Evolutionary conservation across 2,797 vertebrate genomes (phyloP).

Genomic region (Diceros bicornis): DNA sequence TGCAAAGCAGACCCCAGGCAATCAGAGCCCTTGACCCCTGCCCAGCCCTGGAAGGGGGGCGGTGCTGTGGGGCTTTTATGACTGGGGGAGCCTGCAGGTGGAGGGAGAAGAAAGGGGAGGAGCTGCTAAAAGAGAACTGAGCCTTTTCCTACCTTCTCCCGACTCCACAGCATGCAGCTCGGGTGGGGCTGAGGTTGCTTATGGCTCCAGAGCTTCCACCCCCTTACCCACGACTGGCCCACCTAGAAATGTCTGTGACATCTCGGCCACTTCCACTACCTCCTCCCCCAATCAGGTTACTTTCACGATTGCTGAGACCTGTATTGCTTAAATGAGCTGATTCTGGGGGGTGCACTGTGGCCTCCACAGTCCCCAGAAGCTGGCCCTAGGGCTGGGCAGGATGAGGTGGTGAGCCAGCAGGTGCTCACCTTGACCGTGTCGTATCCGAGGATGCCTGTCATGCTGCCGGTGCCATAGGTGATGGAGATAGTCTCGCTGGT

Average conservation of each 20-base stretch:
- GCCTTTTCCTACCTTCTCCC: not conserved
- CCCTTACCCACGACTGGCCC: no score
- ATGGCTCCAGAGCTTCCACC: not conserved
- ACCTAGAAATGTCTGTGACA: not conserved
- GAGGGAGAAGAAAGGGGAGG: not conserved
- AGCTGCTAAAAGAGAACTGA: not conserved
- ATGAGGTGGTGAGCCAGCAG: rapidly evolving
- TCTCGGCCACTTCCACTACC: not conserved
- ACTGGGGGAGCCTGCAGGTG: rapidly evolving
- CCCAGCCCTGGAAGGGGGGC: no score
- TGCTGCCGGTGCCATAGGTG: conserved; percentile 88
- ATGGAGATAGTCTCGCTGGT: conserved; percentile 76
- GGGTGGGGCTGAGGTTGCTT: not conserved
- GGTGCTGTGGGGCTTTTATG: not conserved
- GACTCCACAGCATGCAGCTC: not conserved
- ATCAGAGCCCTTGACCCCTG: not conserved
- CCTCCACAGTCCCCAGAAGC: not conserved
- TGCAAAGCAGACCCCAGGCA: not conserved
- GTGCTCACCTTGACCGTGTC: conserved; percentile 84
- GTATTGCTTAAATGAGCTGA: not conserved
- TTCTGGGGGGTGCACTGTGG: not conserved
- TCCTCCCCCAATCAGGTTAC: no score
- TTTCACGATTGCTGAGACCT: not conserved
- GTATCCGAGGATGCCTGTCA: conserved; percentile 87
- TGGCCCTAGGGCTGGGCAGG: not conserved